Evolutionary conservation across 2,797 vertebrate species (phyloP), one percentile per base, ranked within the genome.

Genomic region (Siniperca obscura): DNA sequence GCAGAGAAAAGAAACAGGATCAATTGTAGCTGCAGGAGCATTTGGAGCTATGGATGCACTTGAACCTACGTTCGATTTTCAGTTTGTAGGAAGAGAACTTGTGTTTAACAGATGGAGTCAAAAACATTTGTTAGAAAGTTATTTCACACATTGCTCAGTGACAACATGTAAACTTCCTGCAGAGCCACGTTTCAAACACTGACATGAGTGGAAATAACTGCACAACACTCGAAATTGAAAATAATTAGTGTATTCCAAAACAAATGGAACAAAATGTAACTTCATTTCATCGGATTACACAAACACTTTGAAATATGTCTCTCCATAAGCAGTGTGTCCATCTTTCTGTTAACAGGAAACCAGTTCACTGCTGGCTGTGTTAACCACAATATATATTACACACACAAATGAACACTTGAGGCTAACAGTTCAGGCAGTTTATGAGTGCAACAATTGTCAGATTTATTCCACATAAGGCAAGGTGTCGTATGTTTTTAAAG

Each of bases 381-480:
- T 19, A 67, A 76, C 59, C 27, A 70, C 30, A 60, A 50, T 7
- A 66, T 30, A 70, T 56, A 17, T 42, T 53, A 80, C 34, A 83
- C 36, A 90, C 19, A 75, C 42, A 80, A 0, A 70, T 70, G 0
- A 80, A 80, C 70, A 78, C 46, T 56, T 83, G 44, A 86, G 76
- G 80, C 77, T 78, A 81, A 56, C 53, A 86, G 72, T 77, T 80
- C 67, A 80, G 84, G 88, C 81, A 82, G 89, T 74, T 75, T 72
- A 87, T 84, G 86, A 89, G 86, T 89, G 85, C 87, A 92, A 88
- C 59, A 82, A 69, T 70, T 66, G 79, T 82, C 70, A 70, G 68
- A 86, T 87, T 89, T 70, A 80, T 87, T 93, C 82, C 73, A 93
- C 83, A 82, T 94, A 95, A 96, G 95, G 95, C 95, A 96, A 91